A percentile compares a stretch with the other conserved stretches of the same genome.
phyloP scores from a whole-genome alignment of 64 coral and sea anemone species.

The Acropora yongei region DNA sequence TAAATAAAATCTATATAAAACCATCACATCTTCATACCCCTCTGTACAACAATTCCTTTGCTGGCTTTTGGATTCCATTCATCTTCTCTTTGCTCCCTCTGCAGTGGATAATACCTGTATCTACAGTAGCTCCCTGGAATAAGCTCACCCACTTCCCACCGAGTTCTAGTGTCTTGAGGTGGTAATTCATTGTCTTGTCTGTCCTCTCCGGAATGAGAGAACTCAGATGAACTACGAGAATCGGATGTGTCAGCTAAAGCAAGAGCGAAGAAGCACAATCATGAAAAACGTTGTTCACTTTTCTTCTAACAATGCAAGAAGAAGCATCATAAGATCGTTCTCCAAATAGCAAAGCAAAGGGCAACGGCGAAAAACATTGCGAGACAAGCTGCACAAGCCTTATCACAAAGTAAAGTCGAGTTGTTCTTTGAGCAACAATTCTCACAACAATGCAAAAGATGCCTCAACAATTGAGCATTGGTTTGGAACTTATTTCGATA shows the following conservation, averaged over 20 bases:
- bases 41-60: not conserved
- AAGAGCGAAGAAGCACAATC: not conserved
- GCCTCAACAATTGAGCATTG: too few species aligned
- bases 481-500: too few species aligned
- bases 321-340: too few species aligned
- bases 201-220: not conserved
- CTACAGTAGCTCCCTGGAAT: not conserved
- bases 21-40: not conserved
- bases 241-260: not conserved
- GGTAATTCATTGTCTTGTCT: not conserved
- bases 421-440: too few species aligned
- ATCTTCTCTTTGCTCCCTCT: not conserved
- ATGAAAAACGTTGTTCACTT: not conserved
- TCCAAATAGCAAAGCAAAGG: too few species aligned
- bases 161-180: not conserved
- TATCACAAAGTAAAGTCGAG: too few species aligned
- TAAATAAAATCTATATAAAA: too few species aligned
- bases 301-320: too few species aligned
- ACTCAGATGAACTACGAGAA: not conserved
- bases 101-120: not conserved
- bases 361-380: too few species aligned
- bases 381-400: too few species aligned
- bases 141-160: not conserved
- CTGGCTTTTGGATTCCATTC: not conserved
- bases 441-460: too few species aligned